These are phyloP conservation scores for Ceratosolen solmsi DNA, from an alignment of 1,140 invertebrate genomes.

Conservation along the genomic window DNA sequence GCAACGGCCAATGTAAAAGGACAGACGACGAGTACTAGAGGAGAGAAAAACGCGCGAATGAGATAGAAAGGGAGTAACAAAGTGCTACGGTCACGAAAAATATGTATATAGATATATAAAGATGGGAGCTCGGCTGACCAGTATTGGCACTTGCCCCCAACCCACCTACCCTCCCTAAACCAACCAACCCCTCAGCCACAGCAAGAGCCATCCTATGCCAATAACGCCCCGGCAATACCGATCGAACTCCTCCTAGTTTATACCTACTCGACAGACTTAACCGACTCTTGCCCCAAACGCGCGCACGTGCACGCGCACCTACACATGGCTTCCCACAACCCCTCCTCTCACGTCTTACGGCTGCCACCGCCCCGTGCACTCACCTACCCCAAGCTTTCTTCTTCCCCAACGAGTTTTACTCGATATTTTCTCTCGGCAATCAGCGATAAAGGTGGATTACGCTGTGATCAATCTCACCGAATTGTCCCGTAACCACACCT, in stretches of 20 bases:
- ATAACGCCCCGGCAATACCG: constrained; percentile 58
- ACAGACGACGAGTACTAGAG: not conserved
- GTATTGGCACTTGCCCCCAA: constrained; percentile 6
- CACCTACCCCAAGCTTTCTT: too few species aligned
- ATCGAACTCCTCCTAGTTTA: constrained; percentile 60
- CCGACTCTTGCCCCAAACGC: constrained; percentile 34
- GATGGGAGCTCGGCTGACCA: not conserved
- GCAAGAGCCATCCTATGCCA: constrained; percentile 58
- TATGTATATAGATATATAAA: not conserved
- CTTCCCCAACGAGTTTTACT: constrained; percentile 46
- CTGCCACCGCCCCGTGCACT: too few species aligned
- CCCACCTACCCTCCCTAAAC: too few species aligned
- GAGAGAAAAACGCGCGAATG: not conserved
- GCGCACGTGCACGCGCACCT: not conserved
- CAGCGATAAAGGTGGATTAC: constrained; percentile 58
- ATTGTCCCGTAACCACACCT: not conserved
- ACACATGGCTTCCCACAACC: not conserved
- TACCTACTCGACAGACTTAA: constrained; percentile 58
- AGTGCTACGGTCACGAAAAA: not conserved
- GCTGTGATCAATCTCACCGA: constrained; percentile 43
- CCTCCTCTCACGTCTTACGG: too few species aligned
- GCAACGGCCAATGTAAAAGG: not conserved
- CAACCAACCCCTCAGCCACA: not conserved
- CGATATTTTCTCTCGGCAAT: constrained; percentile 52
- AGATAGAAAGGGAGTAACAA: constrained; percentile 24